Evolutionary conservation across 2,888 invertebrate genomes (phyloP).

Genomic region (Ochropleura leucogaster): DNA sequence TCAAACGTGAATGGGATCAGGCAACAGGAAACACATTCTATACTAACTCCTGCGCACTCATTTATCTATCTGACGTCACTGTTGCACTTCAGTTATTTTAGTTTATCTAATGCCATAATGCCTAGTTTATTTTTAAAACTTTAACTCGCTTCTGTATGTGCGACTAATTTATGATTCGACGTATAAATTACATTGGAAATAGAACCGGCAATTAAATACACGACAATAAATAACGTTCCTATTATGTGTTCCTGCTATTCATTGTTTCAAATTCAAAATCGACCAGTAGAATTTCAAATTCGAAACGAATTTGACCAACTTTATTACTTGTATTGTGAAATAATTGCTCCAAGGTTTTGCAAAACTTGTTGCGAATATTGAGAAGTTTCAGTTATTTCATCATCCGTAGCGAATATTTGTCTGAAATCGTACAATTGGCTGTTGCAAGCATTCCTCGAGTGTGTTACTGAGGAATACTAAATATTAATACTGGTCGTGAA

Average conservation of each 20-base stretch:
- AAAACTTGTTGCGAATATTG: conserved; percentile 57
- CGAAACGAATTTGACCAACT: conserved; percentile 61
- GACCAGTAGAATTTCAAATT: conserved; percentile 63
- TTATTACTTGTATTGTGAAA: conserved; percentile 63
- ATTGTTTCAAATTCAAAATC: conserved; percentile 74
- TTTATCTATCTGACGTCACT: conserved; percentile 34
- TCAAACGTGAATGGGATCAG: conserved; percentile 86
- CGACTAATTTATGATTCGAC: conserved; percentile 76
- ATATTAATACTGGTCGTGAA: conserved; percentile 49
- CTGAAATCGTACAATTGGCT: conserved; percentile 29
- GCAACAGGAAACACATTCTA: conserved; percentile 69
- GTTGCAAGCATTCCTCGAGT: conserved; percentile 32
- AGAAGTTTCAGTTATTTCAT: conserved; percentile 54
- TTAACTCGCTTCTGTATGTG: conserved; percentile 64
- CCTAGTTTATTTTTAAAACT: conserved; percentile 58
- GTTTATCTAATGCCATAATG: conserved; percentile 39
- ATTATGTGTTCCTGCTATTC: conserved; percentile 73
- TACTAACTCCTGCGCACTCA: conserved; percentile 29
- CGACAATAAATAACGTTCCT: conserved; percentile 74
- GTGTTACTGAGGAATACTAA: conserved; percentile 31
- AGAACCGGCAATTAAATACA: conserved; percentile 77
- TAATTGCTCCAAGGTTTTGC: conserved; percentile 56
- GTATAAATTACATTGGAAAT: conserved; percentile 81
- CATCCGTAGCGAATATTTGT: conserved; percentile 35
- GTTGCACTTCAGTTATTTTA: conserved; percentile 47